Base-by-base conservation (phyloP, 1,140 invertebrate species). In the Melanaphis sacchari region DNA sequence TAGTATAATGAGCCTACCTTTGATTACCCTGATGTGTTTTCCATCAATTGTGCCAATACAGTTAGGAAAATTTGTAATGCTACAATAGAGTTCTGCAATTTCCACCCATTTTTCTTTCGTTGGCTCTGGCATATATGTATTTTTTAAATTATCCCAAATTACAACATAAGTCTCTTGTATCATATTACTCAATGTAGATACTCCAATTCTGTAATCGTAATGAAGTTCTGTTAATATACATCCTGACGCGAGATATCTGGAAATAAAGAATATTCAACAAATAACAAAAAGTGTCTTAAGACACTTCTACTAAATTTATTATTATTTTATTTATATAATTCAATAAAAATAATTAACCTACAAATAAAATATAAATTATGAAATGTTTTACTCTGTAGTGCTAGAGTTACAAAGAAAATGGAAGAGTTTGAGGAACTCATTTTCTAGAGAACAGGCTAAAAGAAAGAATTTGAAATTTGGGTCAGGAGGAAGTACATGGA, bases 151-250 rank as follows among this genome's bases (percentile, higher is more conserved):
- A 94, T 84, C 22, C 40, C 82, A 94, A 81, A 94, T 94, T 24
- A n/a, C 81, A 43, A 90, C 26, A 91, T 93, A 94, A 18, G 94
- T 94, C 93, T 92, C 31, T 94, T 93, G 36, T 24, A 94, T 93
- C 87, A 94, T 94, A 24, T 93, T 49, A 87, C 94, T 94, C n/a
- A 94, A 94, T 54, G 94, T 94, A 85, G 94, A 94, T n/a, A 93
- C 91, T 26, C 94, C 94, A 26, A 94, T 40, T 84, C 94, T 84
- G 54, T 94, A 94, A 81, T 91, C 52, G 88, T 94, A 94, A 87
- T 94, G 93, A 31, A 94, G 36, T 85, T 94, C 94, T 40, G 89
- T 93, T 54, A 94, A 94, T 41, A 93, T 94, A 84, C 90, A 93
- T 52, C 94, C 94, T 84, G 49, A 92, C 24, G 94, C 94, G 15